phyloP scores from a whole-genome alignment of 2,113 vertebrate genomes.

The Barbus barbus region DNA sequence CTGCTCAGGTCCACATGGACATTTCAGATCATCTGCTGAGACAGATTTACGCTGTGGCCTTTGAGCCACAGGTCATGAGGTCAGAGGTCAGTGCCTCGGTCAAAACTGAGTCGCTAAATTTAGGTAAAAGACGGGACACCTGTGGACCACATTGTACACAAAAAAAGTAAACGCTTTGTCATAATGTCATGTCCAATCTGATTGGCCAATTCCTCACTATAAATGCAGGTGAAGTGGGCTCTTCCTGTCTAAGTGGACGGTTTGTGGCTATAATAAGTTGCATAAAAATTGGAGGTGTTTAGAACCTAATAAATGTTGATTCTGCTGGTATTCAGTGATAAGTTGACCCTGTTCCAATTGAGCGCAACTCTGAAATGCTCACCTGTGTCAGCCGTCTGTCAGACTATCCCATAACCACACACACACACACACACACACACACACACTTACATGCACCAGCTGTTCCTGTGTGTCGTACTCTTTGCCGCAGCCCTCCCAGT shows the following conservation, averaged over 20 bases:
- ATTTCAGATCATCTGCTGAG: neutral
- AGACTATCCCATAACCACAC: neutral
- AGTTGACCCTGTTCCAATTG: neutral
- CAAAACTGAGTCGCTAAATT: neutral
- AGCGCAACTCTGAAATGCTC: neutral
- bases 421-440: slow-evolving; percentile 30
- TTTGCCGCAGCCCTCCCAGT: slow-evolving; percentile 86
- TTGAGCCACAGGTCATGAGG: slow-evolving; percentile 54
- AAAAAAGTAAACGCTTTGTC: neutral
- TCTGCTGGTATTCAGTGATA: neutral
- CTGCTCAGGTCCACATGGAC: neutral
- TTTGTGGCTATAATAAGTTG: too few relatives aligned
- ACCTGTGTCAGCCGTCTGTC: neutral
- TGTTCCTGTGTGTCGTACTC: slow-evolving; percentile 92
- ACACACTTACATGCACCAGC: slow-evolving; percentile 85
- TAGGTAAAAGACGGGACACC: neutral
- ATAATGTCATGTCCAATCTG: neutral
- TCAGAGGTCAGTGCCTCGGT: slow-evolving; percentile 39
- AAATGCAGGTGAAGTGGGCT: neutral
- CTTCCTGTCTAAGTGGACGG: neutral
- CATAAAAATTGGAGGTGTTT: neutral
- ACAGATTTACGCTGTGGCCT: slow-evolving; percentile 42
- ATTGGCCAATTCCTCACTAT: neutral
- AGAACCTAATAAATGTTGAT: neutral
- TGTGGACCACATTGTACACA: neutral